Conservation (phyloP, 2,797 vertebrate genomes). For the Melanotaenia pygmaea region DNA sequence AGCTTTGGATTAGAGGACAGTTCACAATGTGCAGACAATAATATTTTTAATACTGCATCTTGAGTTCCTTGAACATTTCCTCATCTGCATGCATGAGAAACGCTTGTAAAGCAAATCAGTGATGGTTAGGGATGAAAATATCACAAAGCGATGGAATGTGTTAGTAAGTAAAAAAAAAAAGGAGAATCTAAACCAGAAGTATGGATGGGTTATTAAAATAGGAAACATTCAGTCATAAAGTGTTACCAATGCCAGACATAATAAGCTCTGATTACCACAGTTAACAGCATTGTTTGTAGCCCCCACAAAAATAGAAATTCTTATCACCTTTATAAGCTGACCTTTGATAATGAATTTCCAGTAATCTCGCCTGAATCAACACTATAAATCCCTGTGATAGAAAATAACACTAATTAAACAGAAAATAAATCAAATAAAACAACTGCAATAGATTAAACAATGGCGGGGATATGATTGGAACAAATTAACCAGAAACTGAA, state of each 20-base stretch:
- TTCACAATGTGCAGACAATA: too few species aligned
- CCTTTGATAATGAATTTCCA: constrained; percentile 36
- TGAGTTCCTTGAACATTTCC: too few species aligned
- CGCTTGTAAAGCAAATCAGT: too few species aligned
- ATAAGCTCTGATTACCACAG: constrained; percentile 46
- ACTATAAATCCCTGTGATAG: constrained; percentile 25
- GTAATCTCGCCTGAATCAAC: constrained; percentile 28
- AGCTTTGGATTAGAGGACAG: too few species aligned
- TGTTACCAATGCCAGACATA: constrained; percentile 34
- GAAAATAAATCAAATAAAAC: constrained; percentile 38
- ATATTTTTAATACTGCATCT: too few species aligned
- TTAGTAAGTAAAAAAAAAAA: too few species aligned
- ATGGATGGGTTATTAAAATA: too few species aligned
- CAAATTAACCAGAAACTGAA: constrained; percentile 28
- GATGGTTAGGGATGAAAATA: too few species aligned
- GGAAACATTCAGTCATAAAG: not conserved
- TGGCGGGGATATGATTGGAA: constrained; percentile 14
- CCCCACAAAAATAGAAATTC: constrained; percentile 41
- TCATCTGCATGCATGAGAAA: too few species aligned
- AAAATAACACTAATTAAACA: constrained; percentile 50
- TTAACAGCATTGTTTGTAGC: constrained; percentile 31
- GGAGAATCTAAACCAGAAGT: too few species aligned
- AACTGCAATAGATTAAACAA: constrained; percentile 28
- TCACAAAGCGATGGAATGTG: too few species aligned
- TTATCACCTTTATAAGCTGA: constrained; percentile 50